phyloP scores from a whole-genome alignment of 2,113 vertebrate genomes.

The Paradisaea rubra region DNA sequence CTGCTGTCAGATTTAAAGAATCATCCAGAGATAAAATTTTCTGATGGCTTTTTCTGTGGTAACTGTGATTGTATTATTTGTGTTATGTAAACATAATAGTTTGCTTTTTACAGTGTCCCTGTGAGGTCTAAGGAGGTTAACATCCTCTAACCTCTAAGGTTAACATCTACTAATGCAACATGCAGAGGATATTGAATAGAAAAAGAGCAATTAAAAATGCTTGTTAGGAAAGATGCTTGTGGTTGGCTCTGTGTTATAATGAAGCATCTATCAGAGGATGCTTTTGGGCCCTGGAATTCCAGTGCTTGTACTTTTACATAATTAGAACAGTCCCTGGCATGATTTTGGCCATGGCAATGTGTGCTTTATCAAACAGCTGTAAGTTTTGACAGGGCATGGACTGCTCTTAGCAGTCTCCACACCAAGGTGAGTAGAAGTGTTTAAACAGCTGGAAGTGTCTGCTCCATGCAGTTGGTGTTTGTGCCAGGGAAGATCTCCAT shows the following conservation, averaged over 20 bases:
- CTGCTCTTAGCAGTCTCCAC: neutral
- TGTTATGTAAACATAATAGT: neutral
- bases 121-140: neutral
- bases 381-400: neutral
- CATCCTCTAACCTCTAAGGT: neutral
- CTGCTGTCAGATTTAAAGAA: neutral
- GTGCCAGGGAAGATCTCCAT: accelerated
- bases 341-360: neutral
- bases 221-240: neutral
- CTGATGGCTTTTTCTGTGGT: neutral
- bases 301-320: neutral
- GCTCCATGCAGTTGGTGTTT: neutral
- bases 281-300: neutral
- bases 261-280: neutral
- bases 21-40: neutral
- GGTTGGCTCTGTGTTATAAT: neutral
- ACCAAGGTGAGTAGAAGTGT: neutral
- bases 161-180: neutral
- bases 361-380: neutral
- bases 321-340: neutral
- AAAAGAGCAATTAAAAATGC: neutral
- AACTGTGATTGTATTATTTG: neutral
- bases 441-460: neutral
- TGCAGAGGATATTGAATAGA: neutral
- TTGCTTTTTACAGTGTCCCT: neutral